Evolutionary conservation across 1,140 invertebrate species (phyloP).

Genomic region (Ceratoteleas bidentatus): DNA sequence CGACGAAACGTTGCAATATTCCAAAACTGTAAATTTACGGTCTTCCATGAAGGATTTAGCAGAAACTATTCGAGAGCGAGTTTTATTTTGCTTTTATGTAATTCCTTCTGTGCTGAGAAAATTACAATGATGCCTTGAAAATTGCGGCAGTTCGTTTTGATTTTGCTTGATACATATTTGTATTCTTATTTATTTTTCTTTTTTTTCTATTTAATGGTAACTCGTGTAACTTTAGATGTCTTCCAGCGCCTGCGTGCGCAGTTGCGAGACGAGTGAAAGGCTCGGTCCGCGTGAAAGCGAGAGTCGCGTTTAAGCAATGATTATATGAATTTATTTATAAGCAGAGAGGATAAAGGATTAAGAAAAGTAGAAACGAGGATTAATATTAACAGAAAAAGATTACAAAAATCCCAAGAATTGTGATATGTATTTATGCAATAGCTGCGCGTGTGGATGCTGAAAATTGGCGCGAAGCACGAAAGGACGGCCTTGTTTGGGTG

Average conservation of each 20-base stretch:
- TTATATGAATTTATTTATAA: slow-evolving; percentile 59
- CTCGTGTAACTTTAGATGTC: slow-evolving; percentile 42
- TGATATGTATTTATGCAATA: slow-evolving; percentile 62
- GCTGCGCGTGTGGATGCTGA: slow-evolving; percentile 34
- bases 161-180: slow-evolving; percentile 48
- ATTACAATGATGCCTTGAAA: slow-evolving; percentile 17
- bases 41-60: slow-evolving; percentile 33
- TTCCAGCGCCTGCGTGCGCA: slow-evolving; percentile 50
- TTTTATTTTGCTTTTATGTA: slow-evolving; percentile 40
- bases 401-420: slow-evolving; percentile 47
- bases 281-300: slow-evolving; percentile 49
- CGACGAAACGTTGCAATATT: slow-evolving; percentile 78
- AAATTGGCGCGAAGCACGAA: slow-evolving; percentile 45
- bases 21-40: slow-evolving; percentile 65
- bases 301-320: slow-evolving; percentile 59
- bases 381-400: slow-evolving; percentile 23
- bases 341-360: slow-evolving; percentile 40
- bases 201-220: slow-evolving; percentile 63
- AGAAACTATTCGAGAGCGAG: background rate
- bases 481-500: no score
- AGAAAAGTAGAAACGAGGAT: slow-evolving; percentile 41
- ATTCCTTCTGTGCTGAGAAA: slow-evolving; percentile 6
- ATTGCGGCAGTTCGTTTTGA: slow-evolving; percentile 24
- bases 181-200: no score
- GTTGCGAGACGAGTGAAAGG: slow-evolving; percentile 48